These are phyloP conservation scores for Pao palembangensis DNA, from an alignment of 2,113 vertebrate genomes.

Conservation along the genomic window DNA sequence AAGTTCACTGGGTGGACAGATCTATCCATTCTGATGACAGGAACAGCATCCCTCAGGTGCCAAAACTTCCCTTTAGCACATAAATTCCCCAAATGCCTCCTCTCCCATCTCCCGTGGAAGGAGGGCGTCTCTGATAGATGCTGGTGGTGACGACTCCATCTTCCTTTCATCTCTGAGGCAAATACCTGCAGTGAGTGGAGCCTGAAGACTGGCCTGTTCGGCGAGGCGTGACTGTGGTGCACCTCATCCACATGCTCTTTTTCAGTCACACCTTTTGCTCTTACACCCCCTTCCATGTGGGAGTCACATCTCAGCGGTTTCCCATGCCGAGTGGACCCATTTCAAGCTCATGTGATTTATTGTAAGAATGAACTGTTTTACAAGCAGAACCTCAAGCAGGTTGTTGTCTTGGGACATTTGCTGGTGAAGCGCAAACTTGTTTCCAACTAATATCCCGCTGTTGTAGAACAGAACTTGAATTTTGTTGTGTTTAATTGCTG, in stretches of 20 bases:
- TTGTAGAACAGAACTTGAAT: too few species aligned
- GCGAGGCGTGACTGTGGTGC: conserved; percentile 21
- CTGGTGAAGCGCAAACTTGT: too few species aligned
- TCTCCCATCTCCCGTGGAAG: neutral
- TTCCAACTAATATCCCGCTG: too few species aligned
- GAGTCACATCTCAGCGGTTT: conserved; percentile 7
- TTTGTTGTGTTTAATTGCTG: too few species aligned
- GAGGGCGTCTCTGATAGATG: conserved; percentile 15
- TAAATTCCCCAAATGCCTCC: neutral
- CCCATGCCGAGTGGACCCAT: neutral
- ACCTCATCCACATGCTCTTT: conserved; percentile 11
- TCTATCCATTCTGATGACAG: conserved; percentile 40
- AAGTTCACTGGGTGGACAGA: conserved; percentile 30
- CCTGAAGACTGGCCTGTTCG: conserved; percentile 11
- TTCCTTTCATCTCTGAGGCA: conserved; percentile 23
- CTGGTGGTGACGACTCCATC: conserved; percentile 11
- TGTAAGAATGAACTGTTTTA: neutral
- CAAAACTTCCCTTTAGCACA: conserved; percentile 1
- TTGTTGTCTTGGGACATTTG: neutral
- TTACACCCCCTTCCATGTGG: conserved; percentile 34
- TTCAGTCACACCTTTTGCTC: conserved; percentile 20
- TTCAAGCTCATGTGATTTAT: neutral
- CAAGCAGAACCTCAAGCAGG: neutral
- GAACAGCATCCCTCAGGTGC: conserved; percentile 25
- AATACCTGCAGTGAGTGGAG: conserved; percentile 8